Conservation (phyloP, 2,113 vertebrate genomes). For the Zeus faber region DNA sequence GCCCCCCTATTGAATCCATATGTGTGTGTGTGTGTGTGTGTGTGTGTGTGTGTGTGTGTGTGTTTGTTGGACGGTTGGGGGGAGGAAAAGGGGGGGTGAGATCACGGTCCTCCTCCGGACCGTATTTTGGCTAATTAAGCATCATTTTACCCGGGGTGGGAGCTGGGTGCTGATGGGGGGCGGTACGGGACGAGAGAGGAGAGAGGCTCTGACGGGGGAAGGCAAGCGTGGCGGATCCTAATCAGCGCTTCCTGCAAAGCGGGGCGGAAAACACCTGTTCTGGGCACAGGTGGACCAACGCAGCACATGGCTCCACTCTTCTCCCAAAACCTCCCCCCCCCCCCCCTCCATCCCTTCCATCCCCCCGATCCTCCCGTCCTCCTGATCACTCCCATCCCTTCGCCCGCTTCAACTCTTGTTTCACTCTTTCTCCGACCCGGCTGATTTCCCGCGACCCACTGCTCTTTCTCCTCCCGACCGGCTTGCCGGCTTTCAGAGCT, state of each 20-base stretch:
- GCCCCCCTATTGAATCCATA: background rate
- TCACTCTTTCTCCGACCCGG: no score
- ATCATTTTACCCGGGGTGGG: slow-evolving; percentile 50
- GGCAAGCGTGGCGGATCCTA: slow-evolving; percentile 64
- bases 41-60: background rate
- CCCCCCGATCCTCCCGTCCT: slow-evolving; percentile 8
- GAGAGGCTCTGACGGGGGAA: slow-evolving; percentile 55
- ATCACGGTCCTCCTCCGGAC: slow-evolving; percentile 24
- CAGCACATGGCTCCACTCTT: slow-evolving; percentile 46
- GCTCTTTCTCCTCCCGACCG: no score
- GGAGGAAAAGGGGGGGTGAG: no score
- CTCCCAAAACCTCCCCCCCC: background rate
- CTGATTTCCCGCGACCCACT: no score
- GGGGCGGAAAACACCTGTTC: slow-evolving; percentile 73
- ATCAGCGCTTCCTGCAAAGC: slow-evolving; percentile 65
- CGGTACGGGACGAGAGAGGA: slow-evolving; percentile 38
- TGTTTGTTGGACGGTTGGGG: background rate
- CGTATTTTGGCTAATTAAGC: slow-evolving; percentile 57
- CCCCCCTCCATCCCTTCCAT: background rate
- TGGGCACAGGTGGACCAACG: slow-evolving; percentile 60
- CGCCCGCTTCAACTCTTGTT: slow-evolving; percentile 32
- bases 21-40: slow-evolving; percentile 4
- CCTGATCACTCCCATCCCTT: background rate
- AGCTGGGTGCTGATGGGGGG: slow-evolving; percentile 50
- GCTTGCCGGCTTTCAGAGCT: no score